Evolutionary conservation across 2,888 invertebrate species (phyloP), one percentile per base, ranked within the genome.

Genomic region (Pristionchus exspectatus): DNA sequence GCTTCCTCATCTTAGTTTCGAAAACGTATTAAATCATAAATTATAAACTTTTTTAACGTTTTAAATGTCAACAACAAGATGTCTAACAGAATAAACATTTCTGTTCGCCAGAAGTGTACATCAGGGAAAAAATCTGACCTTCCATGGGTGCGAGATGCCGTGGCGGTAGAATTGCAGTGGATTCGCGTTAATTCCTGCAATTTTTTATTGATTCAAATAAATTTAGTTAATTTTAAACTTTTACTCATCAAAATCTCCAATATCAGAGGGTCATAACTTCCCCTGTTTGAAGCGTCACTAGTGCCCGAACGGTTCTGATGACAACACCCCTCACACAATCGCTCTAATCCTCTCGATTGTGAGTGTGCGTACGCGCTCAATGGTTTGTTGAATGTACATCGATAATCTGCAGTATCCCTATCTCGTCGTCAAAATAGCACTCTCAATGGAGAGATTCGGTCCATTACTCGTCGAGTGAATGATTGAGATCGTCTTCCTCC

Each of bases 151-250:
- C 4, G 94, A 93, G 86, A 95, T 93, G 66, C 95, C 95, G 91
- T 94, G 93, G 44, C 94, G 93, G 91, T 95, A 95, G 93, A 95
- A 95, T 90, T 95, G 95, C 54, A 95, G 93, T 12, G 95, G 93
- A 88, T 93, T 93, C n/a, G 95, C 95, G 91, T 95, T 94, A 89
- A 95, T 91, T 44, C 94, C 94, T 94, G 92, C n/a, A 92, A 90
- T 89, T 50, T 27, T 44, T 24, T 24, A 50, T 21, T 38, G 0
- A 3, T 38, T 38, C 5, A 38, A 38, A 38, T 33, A 9, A 63
- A 24, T 86, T 50, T 86, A 24, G 27, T 30, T 24, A 63, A n/a
- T 38, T 63, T 86, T 24, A 10, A 4, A 66, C 27, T 7, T 9
- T 14, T 50, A 50, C 44, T 50, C 44, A 50, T 9, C 44, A 50